Percentiles rank a stretch among this genome's conserved stretches.
Conservation (phyloP, 2,113 vertebrate species). For the Cisticola juncidis region DNA sequence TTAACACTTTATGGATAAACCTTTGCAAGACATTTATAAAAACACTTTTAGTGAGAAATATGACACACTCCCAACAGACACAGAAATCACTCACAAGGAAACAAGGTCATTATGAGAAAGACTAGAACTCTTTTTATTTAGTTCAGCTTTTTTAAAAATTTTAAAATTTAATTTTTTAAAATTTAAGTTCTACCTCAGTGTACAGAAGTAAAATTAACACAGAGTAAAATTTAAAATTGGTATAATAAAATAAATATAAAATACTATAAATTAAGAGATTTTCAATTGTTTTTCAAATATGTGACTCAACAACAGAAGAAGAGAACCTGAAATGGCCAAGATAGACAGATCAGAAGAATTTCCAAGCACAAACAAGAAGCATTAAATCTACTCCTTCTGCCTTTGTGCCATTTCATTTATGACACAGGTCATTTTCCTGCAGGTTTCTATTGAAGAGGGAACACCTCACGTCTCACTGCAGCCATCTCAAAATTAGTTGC, state of each 20-base stretch:
- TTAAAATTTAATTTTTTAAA: no score
- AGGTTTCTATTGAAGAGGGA: background rate
- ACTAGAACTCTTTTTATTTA: background rate
- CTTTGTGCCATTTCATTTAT: background rate
- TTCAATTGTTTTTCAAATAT: background rate
- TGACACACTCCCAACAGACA: background rate
- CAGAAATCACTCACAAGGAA: background rate
- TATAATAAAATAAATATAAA: no score
- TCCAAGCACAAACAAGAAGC: background rate
- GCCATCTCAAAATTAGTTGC: background rate
- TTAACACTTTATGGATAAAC: background rate
- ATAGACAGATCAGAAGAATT: background rate
- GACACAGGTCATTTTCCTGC: background rate
- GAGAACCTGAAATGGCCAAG: background rate
- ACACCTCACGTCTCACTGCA: background rate
- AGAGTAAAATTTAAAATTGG: background rate
- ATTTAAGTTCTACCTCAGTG: background rate
- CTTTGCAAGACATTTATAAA: conserved; percentile 1
- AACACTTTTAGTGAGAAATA: background rate
- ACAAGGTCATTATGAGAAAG: background rate
- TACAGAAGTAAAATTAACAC: background rate
- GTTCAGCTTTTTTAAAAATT: background rate
- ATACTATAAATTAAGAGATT: background rate
- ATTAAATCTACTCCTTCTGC: background rate
- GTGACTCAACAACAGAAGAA: background rate